These are phyloP conservation scores for Drosophila sordidapex DNA, from an alignment of 2,888 invertebrate species.

Conservation along the genomic window DNA sequence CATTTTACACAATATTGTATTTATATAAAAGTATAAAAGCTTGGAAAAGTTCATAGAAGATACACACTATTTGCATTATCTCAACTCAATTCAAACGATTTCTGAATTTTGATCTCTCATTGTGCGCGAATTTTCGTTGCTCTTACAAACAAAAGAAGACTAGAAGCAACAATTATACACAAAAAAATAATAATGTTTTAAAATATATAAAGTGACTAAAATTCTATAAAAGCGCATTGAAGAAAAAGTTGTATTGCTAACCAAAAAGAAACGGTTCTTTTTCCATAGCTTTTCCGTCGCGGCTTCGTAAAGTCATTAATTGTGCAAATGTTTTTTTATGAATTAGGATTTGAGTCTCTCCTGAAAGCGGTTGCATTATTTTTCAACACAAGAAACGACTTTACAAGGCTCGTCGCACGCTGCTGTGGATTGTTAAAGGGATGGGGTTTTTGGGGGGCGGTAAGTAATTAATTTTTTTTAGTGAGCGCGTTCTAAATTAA, in stretches of 20 bases:
- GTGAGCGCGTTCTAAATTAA: slow-evolving; percentile 84
- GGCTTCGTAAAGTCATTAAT: slow-evolving; percentile 77
- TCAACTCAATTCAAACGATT: slow-evolving; percentile 59
- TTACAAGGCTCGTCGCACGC: slow-evolving; percentile 75
- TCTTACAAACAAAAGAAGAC: slow-evolving; percentile 84
- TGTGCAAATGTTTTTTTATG: slow-evolving; percentile 49
- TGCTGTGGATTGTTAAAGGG: slow-evolving; percentile 36
- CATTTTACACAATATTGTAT: slow-evolving; percentile 75
- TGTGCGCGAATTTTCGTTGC: slow-evolving; percentile 75
- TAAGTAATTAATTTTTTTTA: slow-evolving; percentile 63
- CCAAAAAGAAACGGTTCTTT: slow-evolving; percentile 55
- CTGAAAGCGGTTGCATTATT: slow-evolving; percentile 68
- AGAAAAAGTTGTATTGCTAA: slow-evolving; percentile 65
- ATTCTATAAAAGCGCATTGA: slow-evolving; percentile 79
- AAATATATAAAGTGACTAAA: slow-evolving; percentile 74
- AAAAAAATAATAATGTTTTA: slow-evolving; percentile 78
- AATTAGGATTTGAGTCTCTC: slow-evolving; percentile 73
- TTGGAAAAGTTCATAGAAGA: slow-evolving; percentile 75
- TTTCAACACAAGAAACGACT: slow-evolving; percentile 72
- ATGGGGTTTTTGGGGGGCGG: slow-evolving; percentile 2
- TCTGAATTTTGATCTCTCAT: slow-evolving; percentile 39
- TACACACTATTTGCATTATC: slow-evolving; percentile 38
- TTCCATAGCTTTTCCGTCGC: slow-evolving; percentile 43
- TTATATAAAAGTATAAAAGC: slow-evolving; percentile 81
- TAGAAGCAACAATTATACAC: slow-evolving; percentile 84